phyloP scores from a whole-genome alignment of 2,113 vertebrate genomes.

The Melanostigma gelatinosum region DNA sequence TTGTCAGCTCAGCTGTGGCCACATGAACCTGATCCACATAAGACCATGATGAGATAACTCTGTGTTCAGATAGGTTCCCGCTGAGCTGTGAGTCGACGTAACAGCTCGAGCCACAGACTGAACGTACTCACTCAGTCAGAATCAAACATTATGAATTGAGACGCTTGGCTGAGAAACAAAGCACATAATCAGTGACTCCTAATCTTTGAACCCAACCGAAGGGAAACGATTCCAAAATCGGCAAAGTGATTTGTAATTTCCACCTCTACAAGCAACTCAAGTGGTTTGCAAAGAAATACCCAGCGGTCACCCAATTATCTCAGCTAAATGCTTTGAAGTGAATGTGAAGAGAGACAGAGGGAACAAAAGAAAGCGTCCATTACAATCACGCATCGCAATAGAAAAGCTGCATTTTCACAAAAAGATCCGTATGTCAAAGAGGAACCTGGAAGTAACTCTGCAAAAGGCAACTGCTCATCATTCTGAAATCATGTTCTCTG shows the following conservation, averaged over 20 bases:
- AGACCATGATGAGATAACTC: no score
- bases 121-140: no score
- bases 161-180: no score
- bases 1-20: no score
- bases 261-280: no score
- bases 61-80: background rate
- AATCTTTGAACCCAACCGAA: no score
- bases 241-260: no score
- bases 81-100: background rate
- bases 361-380: background rate
- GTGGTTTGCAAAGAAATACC: background rate
- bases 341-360: no score
- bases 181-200: no score
- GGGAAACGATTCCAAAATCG: no score
- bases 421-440: constrained; percentile 14
- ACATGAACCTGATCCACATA: no score
- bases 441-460: constrained; percentile 1
- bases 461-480: background rate
- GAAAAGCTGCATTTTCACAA: background rate
- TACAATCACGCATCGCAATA: background rate
- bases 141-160: background rate
- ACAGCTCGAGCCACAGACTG: no score
- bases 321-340: background rate
- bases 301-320: background rate
- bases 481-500: background rate